Evolutionary conservation across 2,888 invertebrate species (phyloP).

Genomic region (Cheilosia impressa): DNA sequence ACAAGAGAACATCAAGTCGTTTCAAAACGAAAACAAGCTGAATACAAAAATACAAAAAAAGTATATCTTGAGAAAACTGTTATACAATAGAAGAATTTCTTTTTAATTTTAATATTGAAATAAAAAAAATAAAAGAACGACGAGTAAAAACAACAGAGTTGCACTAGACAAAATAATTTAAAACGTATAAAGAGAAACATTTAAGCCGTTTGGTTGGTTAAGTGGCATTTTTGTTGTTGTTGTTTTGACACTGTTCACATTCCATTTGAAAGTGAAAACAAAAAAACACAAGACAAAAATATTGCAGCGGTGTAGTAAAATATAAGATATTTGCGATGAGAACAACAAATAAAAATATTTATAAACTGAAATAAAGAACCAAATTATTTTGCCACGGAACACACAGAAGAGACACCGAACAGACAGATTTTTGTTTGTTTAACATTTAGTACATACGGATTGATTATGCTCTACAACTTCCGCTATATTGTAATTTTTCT

Average conservation of each 20-base stretch:
- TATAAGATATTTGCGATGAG: slow-evolving; percentile 27
- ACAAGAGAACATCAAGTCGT: slow-evolving; percentile 31
- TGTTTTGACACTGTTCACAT: slow-evolving; percentile 53
- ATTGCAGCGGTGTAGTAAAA: slow-evolving; percentile 48
- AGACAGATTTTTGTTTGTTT: slow-evolving; percentile 15
- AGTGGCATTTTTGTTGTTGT: slow-evolving; percentile 39
- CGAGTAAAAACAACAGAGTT: slow-evolving; percentile 50
- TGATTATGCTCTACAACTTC: slow-evolving; percentile 20
- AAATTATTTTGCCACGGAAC: slow-evolving; percentile 35
- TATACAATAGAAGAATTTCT: slow-evolving; percentile 1
- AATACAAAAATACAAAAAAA: background rate
- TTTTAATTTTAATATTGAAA: background rate
- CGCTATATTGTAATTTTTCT: slow-evolving; percentile 33
- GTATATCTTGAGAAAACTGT: slow-evolving; percentile 4
- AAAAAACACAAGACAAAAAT: slow-evolving; percentile 47
- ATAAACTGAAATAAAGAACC: slow-evolving; percentile 36
- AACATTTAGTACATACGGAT: slow-evolving; percentile 67
- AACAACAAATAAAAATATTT: slow-evolving; percentile 12
- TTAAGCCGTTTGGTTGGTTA: slow-evolving; percentile 60
- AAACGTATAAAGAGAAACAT: slow-evolving; percentile 38
- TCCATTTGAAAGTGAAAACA: slow-evolving; percentile 30
- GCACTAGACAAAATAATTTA: slow-evolving; percentile 48
- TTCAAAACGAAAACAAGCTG: slow-evolving; percentile 9
- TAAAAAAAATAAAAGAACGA: slow-evolving; percentile 31
- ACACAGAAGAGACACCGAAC: slow-evolving; percentile 44